Evolutionary conservation across 2,113 vertebrate species (phyloP), one percentile per base, ranked within the genome.

Genomic region (Aegotheles bennettii): DNA sequence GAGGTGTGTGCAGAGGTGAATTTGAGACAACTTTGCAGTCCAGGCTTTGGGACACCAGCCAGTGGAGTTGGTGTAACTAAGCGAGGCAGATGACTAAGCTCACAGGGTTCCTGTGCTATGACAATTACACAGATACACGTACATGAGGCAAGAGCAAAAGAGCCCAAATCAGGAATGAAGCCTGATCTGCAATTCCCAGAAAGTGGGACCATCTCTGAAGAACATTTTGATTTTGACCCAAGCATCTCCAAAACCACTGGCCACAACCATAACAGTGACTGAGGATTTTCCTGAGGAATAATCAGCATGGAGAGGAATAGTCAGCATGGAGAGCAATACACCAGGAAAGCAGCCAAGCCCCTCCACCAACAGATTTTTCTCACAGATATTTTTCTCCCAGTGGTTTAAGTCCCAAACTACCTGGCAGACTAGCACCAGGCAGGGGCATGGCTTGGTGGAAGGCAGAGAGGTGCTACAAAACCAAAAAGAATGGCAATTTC

Each of bases 61-160:
- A 33, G 36, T 9, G 35, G 11, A 45, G 21, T 5, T 29, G 7
- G 26, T 45, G 16, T 3, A 23, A 13, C 43, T 21, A 11, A 9
- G 12, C 33, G 8, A 17, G 74, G 33, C 64, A 79, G 57, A 33
- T 11, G 31, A 56, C 14, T n/a, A 19, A 40, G 26, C 31, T 59
- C 10, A 0, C 1, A 24, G 40, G 25, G 61, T 54, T 71, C 42
- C 50, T 24, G 18, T 10, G 2, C 3, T 26, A 1, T 2, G 12
- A 28, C 51, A 63, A 6, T 81, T 31, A 45, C 33, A 36, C 24
- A 84, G 17, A 33, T 10, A 3, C 0, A 25, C 0, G 4, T 10
- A 36, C 0, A 0, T 1, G 10, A 84, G 60, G 68, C 54, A 61
- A 42, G 26, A 68, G 36, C 48, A 54, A 61, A 59, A 36, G 25